Evolutionary conservation across 1,140 invertebrate genomes (phyloP).

Genomic region (Drosophila melanogaster): DNA sequence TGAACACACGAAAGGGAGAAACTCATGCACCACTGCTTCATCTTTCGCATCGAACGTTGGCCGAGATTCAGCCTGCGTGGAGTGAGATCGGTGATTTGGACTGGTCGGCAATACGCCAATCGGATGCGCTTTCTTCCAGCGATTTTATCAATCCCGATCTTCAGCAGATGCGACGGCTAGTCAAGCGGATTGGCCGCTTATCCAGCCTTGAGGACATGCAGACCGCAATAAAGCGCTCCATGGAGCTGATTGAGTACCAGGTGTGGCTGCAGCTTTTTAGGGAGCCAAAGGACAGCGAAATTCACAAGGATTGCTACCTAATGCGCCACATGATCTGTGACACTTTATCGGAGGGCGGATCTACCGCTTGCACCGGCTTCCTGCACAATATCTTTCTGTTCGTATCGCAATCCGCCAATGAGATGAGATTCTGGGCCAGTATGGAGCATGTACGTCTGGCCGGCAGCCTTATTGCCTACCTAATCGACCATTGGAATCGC

Average conservation of each 20-base stretch:
- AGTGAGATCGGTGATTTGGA: constrained; percentile 48
- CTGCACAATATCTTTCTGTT: constrained; percentile 55
- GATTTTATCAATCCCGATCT: constrained; percentile 28
- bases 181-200: constrained; percentile 54
- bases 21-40: constrained; percentile 40
- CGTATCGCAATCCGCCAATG: constrained; percentile 25
- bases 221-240: constrained; percentile 38
- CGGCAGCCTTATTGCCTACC: constrained; percentile 31
- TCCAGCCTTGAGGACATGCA: constrained; percentile 31
- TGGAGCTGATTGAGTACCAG: constrained; percentile 28
- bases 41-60: constrained; percentile 40
- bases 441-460: constrained; percentile 43
- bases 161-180: constrained; percentile 55
- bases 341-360: constrained; percentile 24
- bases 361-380: constrained; percentile 27
- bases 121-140: constrained; percentile 1
- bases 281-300: constrained; percentile 43
- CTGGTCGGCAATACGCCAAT: constrained; percentile 41
- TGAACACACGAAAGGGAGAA: constrained; percentile 46
- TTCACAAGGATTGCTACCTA: constrained; percentile 50
- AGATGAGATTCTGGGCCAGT: constrained; percentile 43
- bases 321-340: constrained; percentile 68
- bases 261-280: constrained; percentile 57
- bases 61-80: constrained; percentile 54
- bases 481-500: constrained; percentile 43